Percentiles rank a stretch among this genome's conserved stretches.
These are phyloP conservation scores for Epinephelus fuscoguttatus DNA, from an alignment of 2,113 vertebrate species.

Conservation along the genomic window DNA sequence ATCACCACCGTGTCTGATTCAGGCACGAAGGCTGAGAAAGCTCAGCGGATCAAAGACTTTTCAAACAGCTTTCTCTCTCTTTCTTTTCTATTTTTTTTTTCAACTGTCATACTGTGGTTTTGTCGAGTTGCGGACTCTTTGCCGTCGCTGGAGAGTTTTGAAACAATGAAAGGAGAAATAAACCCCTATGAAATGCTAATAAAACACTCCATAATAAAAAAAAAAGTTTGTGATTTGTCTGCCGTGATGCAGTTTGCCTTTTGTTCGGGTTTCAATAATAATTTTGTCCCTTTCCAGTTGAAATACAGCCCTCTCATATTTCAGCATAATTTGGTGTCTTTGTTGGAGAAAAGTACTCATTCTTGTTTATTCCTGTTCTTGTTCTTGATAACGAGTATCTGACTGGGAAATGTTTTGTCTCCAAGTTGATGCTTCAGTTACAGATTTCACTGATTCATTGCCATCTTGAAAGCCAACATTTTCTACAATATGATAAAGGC, in stretches of 20 bases:
- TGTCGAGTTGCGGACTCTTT: constrained; percentile 50
- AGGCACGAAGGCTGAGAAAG: constrained; percentile 68
- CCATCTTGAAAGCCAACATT: not conserved
- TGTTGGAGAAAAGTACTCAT: not conserved
- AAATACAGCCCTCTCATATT: not conserved
- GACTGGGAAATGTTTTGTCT: not conserved
- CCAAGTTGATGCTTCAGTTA: not conserved
- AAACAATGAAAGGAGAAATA: constrained; percentile 63
- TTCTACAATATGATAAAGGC: not conserved
- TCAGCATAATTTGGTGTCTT: not conserved
- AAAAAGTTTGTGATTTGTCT: constrained; percentile 7
- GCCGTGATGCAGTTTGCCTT: not conserved
- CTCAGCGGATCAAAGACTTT: constrained; percentile 79
- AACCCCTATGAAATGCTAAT: constrained; percentile 55
- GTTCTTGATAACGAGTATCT: not conserved
- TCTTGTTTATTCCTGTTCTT: not conserved
- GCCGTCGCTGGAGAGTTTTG: constrained; percentile 40
- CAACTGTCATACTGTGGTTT: constrained; percentile 59
- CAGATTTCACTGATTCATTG: not conserved
- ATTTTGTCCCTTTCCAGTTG: constrained; percentile 12
- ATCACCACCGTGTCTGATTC: constrained; percentile 78
- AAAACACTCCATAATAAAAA: constrained; percentile 29
- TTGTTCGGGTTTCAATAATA: not conserved
- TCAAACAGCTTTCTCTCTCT: constrained; percentile 63
- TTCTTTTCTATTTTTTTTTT: constrained; percentile 25